Evolutionary conservation across 2,888 invertebrate genomes (phyloP), one percentile per base, ranked within the genome.

Genomic region (Drosophila kambysellisi): DNA sequence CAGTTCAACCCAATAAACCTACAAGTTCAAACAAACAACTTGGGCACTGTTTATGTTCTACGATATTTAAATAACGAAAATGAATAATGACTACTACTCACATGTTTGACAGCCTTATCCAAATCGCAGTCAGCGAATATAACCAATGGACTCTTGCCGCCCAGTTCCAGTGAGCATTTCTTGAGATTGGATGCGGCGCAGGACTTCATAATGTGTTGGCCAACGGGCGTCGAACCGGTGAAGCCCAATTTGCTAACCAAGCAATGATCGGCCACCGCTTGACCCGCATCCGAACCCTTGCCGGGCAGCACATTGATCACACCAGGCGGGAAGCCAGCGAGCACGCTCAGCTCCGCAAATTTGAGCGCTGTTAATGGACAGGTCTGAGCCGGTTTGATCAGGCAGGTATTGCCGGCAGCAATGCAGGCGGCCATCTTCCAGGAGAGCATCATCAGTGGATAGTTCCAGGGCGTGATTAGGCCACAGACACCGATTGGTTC

Each of bases 391-490:
- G 99, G 99, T 93, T 99, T 99, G 93, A 99, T 97, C 0, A 99
- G 96, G 0, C 99, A 98, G 0, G 99, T 98, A 92, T 99, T 99
- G 41, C 99, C 99, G 11, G 99, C 98, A 0, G 99, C 98, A 54
- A 99, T 94, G 91, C 99, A 99, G 4, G 99, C 98, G 0, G 99
- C 98, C 98, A 99, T 98, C 93, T 99, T 99, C 99, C 99, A 99
- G 0, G 98, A 97, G 15, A 99, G 93, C 99, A 99, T 99, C 99
- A 99, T 99, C 12, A 99, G 94, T 0, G 99, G 99, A 92, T 99
- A 99, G 93, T 99, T 99, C 99, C 99, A 99, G 0, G 99, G 99
- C 0, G 98, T 98, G 20, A 99, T 95, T 20, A 99, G 94, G 0
- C 96, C 99, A 89, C 98, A 98, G 4, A 99, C 99, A 0, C 96